These are phyloP conservation scores for Cantharis flavilabris DNA, from an alignment of 2,888 invertebrate species.

Conservation along the genomic window DNA sequence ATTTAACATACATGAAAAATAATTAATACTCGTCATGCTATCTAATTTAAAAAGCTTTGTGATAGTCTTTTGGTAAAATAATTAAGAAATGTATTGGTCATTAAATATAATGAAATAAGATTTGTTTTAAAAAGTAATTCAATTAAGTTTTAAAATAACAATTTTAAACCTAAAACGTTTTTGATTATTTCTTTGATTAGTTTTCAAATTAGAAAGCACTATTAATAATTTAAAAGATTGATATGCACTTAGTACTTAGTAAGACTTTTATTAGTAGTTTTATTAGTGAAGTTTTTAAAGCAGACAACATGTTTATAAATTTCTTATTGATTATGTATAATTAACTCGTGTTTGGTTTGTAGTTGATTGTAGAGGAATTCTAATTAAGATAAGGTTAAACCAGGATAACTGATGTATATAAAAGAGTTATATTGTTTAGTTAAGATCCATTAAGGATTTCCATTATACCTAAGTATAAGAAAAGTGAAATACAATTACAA, in stretches of 20 bases:
- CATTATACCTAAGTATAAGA: not conserved
- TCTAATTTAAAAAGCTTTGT: too few species aligned
- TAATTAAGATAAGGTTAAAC: not conserved
- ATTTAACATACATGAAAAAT: not conserved
- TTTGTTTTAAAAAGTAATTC: not conserved
- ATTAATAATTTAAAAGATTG: not conserved
- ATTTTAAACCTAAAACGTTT: not conserved
- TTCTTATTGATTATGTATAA: not conserved
- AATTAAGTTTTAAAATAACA: not conserved
- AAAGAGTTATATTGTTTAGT: not conserved
- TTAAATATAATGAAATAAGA: not conserved
- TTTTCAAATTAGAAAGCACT: not conserved
- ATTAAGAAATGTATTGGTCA: too few species aligned
- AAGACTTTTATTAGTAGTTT: too few species aligned
- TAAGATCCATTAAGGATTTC: not conserved
- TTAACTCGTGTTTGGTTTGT: not conserved
- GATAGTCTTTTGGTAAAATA: too few species aligned
- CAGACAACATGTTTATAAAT: not conserved
- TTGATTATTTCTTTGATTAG: not conserved
- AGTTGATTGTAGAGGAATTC: not conserved
- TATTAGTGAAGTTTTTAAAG: not conserved
- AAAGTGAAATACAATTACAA: not conserved
- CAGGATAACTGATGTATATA: not conserved
- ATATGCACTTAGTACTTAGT: not conserved
- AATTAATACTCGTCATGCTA: too few species aligned